A percentile compares a stretch with the other conserved stretches of the same genome.
Evolutionary conservation across 2,113 vertebrate species (phyloP).

Genomic region (Phodopus roborovskii): DNA sequence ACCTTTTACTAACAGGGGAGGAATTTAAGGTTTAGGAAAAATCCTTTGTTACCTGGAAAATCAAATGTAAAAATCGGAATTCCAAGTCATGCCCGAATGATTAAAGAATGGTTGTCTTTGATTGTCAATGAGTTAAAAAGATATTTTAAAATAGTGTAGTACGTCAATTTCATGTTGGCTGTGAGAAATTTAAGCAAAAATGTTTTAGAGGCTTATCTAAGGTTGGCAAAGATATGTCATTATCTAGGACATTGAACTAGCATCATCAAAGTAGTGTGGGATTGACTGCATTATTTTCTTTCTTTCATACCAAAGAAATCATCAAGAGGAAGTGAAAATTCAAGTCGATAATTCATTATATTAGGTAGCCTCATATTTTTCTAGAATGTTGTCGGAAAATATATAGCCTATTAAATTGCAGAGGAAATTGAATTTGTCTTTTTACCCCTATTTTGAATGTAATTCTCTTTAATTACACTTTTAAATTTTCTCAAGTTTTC

Average conservation of each 20-base stretch:
- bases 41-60: neutral
- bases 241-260: neutral
- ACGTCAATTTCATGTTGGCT: neutral
- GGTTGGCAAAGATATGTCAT: neutral
- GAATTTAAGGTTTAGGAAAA: slow-evolving; percentile 2
- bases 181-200: slow-evolving; percentile 16
- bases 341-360: neutral
- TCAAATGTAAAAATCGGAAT: neutral
- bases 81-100: neutral
- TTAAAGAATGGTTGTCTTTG: neutral
- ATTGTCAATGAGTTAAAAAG: neutral
- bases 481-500: neutral
- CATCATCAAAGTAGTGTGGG: neutral
- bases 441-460: neutral
- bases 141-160: neutral
- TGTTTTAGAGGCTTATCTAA: neutral
- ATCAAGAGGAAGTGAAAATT: neutral
- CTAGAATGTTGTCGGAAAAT: neutral
- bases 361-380: neutral
- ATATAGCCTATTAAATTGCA: neutral
- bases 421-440: neutral
- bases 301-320: neutral
- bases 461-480: neutral
- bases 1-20: neutral
- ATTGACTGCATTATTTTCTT: neutral